Base-by-base conservation (phyloP, 92 coral and sea anemone genomes). In the Actinostola sp. region DNA sequence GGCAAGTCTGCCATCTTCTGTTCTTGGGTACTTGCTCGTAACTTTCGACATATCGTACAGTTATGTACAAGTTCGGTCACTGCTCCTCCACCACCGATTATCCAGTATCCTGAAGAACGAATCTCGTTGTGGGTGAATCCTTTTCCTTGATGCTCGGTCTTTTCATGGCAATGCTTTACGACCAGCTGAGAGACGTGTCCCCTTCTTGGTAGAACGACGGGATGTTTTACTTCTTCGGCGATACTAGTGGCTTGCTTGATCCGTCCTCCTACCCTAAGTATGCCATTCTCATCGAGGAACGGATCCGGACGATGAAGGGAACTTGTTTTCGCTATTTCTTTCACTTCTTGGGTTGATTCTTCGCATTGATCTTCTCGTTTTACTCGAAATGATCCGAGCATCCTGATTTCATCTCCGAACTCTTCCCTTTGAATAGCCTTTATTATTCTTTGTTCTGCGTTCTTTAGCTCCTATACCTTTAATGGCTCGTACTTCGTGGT, bases 61-160 rank as follows among this genome's bases (percentile, higher is more conserved):
- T n/a, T n/a, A n/a, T n/a, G n/a, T n/a, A n/a, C n/a, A n/a, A n/a
- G n/a, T n/a, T n/a, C n/a, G n/a, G n/a, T n/a, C n/a, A n/a, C n/a
- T n/a, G n/a, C n/a, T n/a, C n/a, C n/a, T n/a, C n/a, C n/a, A 30
- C 75, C 62, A 13, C 82, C 77, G 14, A 75, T 72, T 26, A 86
- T 86, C 91, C 87, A 86, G 70, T 53, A 81, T 43, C 84, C 91
- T 0, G 77, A 60, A 33, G 91, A 71, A 16, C 84, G 81, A 27
- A 85, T 46, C 53, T 76, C 87, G 33, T 81, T 75, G 16, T 75
- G 63, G 46, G 91, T 86, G 42, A 86, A n/a, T 1, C 91, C 84
- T 17, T 76, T 66, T 16, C 84, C 91, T 67, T 86, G 87, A 43
- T 86, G 91, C 7, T 61, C 46, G 45, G 83, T 39, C 1, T 17